Conservation (phyloP, 2,888 invertebrate genomes). For the Neoaliturus tenellus region DNA sequence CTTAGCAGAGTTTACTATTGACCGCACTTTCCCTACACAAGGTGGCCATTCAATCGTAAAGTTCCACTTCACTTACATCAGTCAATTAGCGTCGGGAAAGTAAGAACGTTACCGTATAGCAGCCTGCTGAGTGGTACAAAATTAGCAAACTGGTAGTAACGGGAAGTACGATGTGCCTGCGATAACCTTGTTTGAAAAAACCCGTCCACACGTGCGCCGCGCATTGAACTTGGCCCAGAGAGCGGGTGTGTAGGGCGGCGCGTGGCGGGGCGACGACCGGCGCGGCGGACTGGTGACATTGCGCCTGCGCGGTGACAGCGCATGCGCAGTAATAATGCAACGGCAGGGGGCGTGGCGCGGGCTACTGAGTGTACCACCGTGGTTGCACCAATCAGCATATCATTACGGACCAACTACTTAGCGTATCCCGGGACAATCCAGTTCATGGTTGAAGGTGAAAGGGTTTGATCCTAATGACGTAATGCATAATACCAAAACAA, state of each 20-base stretch:
- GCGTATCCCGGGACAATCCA: not conserved
- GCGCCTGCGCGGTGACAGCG: not conserved
- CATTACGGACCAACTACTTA: not conserved
- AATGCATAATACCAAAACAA: not conserved
- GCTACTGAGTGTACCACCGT: not conserved
- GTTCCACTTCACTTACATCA: not conserved
- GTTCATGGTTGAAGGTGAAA: not conserved
- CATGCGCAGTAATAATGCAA: no score
- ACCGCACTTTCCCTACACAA: not conserved
- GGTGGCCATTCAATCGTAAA: not conserved
- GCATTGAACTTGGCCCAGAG: not conserved
- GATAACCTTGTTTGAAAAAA: constrained; percentile 55
- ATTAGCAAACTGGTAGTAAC: constrained; percentile 44
- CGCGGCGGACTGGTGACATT: not conserved
- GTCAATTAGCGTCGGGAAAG: not conserved
- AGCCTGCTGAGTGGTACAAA: no score
- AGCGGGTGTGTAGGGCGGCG: not conserved
- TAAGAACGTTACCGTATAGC: not conserved
- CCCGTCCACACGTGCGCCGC: constrained; percentile 39
- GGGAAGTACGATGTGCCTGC: constrained; percentile 50
- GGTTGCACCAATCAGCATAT: not conserved
- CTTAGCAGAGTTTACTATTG: no score
- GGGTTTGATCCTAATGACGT: not conserved
- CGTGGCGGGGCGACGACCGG: not conserved
- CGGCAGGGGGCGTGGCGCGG: no score